phyloP scores from a whole-genome alignment of 2,888 invertebrate species.

The Philaethria dido region DNA sequence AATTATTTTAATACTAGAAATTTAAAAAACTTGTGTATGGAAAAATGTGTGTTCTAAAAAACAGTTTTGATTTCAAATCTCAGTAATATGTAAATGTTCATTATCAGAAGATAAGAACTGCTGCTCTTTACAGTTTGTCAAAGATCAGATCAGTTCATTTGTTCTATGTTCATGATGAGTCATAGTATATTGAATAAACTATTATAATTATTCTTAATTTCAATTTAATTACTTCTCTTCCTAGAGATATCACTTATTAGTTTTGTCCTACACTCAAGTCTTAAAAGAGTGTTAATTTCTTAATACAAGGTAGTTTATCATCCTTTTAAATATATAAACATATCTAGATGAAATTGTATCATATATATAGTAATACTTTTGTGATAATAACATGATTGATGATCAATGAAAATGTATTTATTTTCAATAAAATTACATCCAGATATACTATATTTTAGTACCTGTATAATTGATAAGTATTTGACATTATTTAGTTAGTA shows the following conservation, averaged over 20 bases:
- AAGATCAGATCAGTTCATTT: not conserved
- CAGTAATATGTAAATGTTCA: not conserved
- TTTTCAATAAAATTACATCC: constrained; percentile 7
- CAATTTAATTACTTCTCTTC: constrained; percentile 17
- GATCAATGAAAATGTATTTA: not conserved
- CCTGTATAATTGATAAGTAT: constrained; percentile 2
- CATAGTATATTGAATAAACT: not conserved
- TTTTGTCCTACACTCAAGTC: constrained; percentile 21
- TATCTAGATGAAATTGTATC: constrained; percentile 5
- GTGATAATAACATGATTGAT: not conserved
- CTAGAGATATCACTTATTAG: constrained; percentile 31
- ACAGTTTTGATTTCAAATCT: too few species aligned
- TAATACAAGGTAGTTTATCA: constrained; percentile 13
- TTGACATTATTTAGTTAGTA: constrained; percentile 11
- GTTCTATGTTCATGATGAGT: not conserved
- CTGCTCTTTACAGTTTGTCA: not conserved
- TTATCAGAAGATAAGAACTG: not conserved
- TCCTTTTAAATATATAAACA: constrained; percentile 11
- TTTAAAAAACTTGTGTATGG: too few species aligned
- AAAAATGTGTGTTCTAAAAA: too few species aligned
- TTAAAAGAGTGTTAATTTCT: constrained; percentile 9
- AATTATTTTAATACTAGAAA: too few species aligned
- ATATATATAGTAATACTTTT: constrained; percentile 5
- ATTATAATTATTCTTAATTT: constrained; percentile 18
- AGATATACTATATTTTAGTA: not conserved